Evolutionary conservation across 2,888 invertebrate species (phyloP).

Genomic region (Eustalomyia histrio): DNA sequence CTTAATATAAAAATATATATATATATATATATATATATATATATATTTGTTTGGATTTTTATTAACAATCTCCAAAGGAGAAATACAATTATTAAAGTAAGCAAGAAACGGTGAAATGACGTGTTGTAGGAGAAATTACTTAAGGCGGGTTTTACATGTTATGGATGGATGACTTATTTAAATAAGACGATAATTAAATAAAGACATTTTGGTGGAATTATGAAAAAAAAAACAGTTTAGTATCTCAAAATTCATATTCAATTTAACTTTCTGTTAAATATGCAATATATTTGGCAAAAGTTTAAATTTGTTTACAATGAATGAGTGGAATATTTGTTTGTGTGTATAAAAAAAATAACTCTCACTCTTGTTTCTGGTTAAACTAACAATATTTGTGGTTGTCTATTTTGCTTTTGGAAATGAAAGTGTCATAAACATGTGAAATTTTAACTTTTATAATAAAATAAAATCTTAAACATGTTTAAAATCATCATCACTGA

Average conservation of each 20-base stretch:
- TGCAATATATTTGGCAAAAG: neutral
- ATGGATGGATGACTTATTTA: slow-evolving; percentile 37
- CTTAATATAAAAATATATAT: no score
- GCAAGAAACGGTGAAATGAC: neutral
- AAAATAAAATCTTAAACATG: neutral
- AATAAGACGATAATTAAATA: neutral
- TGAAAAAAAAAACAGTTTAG: neutral
- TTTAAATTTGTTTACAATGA: neutral
- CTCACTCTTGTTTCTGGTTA: slow-evolving; percentile 48
- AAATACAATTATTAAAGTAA: neutral
- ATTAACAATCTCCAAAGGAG: no score
- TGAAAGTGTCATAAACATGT: slow-evolving; percentile 63
- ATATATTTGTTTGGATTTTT: no score
- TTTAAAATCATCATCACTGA: neutral
- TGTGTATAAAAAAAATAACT: slow-evolving; percentile 40
- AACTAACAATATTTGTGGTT: slow-evolving; percentile 20
- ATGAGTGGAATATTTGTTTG: neutral
- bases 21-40: no score
- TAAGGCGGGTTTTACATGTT: slow-evolving; percentile 12
- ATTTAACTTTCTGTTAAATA: slow-evolving; percentile 5
- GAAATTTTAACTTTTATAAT: slow-evolving; percentile 43
- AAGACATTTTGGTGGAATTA: neutral
- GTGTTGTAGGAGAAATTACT: slow-evolving; percentile 21
- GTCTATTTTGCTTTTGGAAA: slow-evolving; percentile 40
- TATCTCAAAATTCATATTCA: neutral